Evolutionary conservation across 2,113 vertebrate species (phyloP), one percentile per base, ranked within the genome.

Genomic region (Drymodes brunneopygia): DNA sequence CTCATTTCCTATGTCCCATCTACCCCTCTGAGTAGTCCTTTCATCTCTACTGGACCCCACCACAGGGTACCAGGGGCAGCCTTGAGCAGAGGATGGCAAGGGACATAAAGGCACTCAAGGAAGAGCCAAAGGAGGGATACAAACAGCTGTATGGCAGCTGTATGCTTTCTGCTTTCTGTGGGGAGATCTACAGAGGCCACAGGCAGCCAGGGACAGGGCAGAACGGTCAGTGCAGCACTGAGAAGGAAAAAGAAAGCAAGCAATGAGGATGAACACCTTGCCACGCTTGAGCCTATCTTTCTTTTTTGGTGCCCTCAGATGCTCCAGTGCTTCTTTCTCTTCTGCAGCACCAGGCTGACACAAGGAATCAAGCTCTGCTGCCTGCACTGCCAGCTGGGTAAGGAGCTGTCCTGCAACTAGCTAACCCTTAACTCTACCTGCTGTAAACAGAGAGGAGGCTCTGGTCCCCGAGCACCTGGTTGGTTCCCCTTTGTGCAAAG

Each of bases 21-120:
- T 36, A 28, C 4, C 11, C 6, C 22, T 15, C 24, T 25, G 31
- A 61, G 17, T 1, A 69, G 12, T 40, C 8, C 23, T 50, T 83
- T 75, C 20, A 25, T 44, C 31, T 73, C 73, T 38, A 6, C 11
- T 45, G 47, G 29, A 66, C 15, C 20, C 47, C 65, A 61, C 22
- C 38, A n/a, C 11, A 23, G 56, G 31, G 54, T 17, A 22, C 40
- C 11, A 61, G 66, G 9, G 24, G 31, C 27, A 92, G 60, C 50
- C 50, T 60, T 0, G 0, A 62, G 47, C 4, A 8, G 44, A 77
- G 44, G 12, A 51, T n/a, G 21, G 21, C 11, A 64, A 75, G 40
- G 35, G 19, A 2, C 6, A 4, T 48, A 15, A 19, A 16, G 60
- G 16, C 1, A 0, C 11, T 16, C 24, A 31, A 35, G 8, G 23